Conservation (phyloP, 2,888 invertebrate genomes). For the Kryphioiulus occultus region DNA sequence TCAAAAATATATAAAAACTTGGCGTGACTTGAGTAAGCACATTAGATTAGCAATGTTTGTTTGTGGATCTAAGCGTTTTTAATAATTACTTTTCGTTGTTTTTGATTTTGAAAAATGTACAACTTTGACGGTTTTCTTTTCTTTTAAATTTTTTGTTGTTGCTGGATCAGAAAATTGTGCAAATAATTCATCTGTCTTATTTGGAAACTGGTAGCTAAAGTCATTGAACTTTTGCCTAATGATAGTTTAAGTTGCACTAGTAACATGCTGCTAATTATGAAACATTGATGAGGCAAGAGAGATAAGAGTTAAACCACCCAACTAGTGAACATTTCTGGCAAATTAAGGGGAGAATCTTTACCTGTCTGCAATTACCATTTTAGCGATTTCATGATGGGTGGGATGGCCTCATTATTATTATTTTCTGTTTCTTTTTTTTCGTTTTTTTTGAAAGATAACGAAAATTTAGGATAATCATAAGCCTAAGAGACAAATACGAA, state of each 20-base stretch:
- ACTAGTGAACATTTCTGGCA: background rate
- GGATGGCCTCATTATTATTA: background rate
- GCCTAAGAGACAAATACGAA: background rate
- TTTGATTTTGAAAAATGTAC: background rate
- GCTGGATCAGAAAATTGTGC: background rate
- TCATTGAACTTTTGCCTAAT: constrained; percentile 18
- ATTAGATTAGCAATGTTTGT: too few species aligned
- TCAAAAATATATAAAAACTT: too few species aligned
- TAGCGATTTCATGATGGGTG: constrained; percentile 18
- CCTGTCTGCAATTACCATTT: constrained; percentile 30
- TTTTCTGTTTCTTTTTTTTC: background rate
- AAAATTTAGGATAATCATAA: background rate
- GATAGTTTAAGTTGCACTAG: constrained; percentile 19
- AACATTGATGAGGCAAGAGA: constrained; percentile 17
- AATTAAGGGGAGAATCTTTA: constrained; percentile 6
- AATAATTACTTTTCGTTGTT: background rate
- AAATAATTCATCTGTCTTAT: constrained; percentile 17
- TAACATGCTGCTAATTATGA: constrained; percentile 15
- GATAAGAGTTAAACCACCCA: constrained; percentile 24
- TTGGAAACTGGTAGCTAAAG: background rate
- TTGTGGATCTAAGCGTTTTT: background rate
- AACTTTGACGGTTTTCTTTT: background rate
- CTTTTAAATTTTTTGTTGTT: background rate
- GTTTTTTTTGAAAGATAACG: background rate
- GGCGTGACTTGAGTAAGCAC: too few species aligned